Percentiles rank a stretch among this genome's conserved stretches.
Conservation (phyloP, 2,888 invertebrate genomes). For the Periphyllus acericola region DNA sequence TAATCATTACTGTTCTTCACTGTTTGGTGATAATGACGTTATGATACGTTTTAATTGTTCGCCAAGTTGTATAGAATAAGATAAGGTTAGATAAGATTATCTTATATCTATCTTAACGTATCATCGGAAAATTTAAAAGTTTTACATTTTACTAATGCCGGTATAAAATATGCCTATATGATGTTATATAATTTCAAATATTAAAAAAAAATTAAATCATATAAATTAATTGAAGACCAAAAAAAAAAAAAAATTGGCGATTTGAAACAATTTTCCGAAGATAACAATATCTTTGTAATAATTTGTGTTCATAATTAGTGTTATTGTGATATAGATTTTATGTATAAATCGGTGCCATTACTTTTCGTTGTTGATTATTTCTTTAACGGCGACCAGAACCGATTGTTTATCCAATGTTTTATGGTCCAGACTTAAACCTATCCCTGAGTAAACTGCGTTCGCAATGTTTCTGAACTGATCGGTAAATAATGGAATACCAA, state of each 20-base stretch:
- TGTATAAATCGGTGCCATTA: background rate
- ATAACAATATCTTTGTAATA: too few relatives aligned
- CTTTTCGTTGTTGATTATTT: constrained; percentile 26
- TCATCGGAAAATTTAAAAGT: too few relatives aligned
- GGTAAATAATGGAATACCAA: constrained; percentile 39
- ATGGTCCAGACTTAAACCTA: constrained; percentile 29
- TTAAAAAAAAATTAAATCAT: too few relatives aligned
- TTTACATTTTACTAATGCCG: too few relatives aligned
- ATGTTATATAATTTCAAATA: too few relatives aligned
- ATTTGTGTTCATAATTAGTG: too few relatives aligned
- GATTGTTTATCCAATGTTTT: constrained; percentile 3
- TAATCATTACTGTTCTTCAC: background rate
- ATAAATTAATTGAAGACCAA: too few relatives aligned
- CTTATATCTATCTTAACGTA: too few relatives aligned
- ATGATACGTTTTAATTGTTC: background rate
- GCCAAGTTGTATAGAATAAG: background rate
- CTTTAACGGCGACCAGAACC: background rate
- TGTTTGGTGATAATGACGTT: background rate
- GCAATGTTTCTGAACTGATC: constrained; percentile 38
- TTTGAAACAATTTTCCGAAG: too few relatives aligned
- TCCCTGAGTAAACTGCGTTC: constrained; percentile 8
- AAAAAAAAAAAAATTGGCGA: too few relatives aligned
- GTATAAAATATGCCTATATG: too few relatives aligned
- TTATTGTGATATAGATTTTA: too few relatives aligned
- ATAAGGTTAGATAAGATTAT: background rate